Percentiles rank a stretch among this genome's conserved stretches.
Conservation (phyloP, 2,113 vertebrate species). For the Lampris megalopsis region DNA sequence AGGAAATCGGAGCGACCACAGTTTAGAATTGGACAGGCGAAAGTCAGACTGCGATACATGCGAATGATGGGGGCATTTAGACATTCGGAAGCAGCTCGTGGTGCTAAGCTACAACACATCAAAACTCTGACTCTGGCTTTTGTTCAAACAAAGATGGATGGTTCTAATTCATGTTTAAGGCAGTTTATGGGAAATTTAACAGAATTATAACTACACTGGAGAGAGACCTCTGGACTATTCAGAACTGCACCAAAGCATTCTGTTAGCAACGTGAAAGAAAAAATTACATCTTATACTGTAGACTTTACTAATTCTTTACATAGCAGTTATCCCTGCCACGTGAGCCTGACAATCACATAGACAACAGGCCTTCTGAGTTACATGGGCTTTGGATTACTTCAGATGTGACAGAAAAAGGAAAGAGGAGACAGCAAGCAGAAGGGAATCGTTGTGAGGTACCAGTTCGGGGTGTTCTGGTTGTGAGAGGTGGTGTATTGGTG, state of each 20-base stretch:
- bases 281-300: slow-evolving; percentile 27
- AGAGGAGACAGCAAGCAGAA: slow-evolving; percentile 27
- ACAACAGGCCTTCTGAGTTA: slow-evolving; percentile 12
- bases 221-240: slow-evolving; percentile 45
- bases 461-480: slow-evolving; percentile 15
- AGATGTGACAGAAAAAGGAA: slow-evolving; percentile 30
- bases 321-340: slow-evolving; percentile 33
- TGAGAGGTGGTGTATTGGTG: slow-evolving; percentile 11
- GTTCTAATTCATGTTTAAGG: slow-evolving; percentile 49
- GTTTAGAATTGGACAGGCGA: slow-evolving; percentile 58
- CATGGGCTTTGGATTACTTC: background rate
- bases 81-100: slow-evolving; percentile 72
- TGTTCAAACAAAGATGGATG: slow-evolving; percentile 54
- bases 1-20: slow-evolving; percentile 57
- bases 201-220: slow-evolving; percentile 31
- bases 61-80: slow-evolving; percentile 55
- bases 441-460: slow-evolving; percentile 36
- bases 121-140: slow-evolving; percentile 31
- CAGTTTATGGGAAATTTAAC: slow-evolving; percentile 57
- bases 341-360: slow-evolving; percentile 46
- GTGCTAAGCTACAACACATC: slow-evolving; percentile 49
- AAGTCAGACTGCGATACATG: slow-evolving; percentile 46
- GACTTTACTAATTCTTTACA: slow-evolving; percentile 35
- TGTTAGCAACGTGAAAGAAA: background rate
- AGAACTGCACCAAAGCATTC: slow-evolving; percentile 5